Percentiles rank a stretch among this genome's conserved stretches.
These are phyloP conservation scores for Dryoscopus gambensis DNA, from an alignment of 2,113 vertebrate genomes.

Conservation along the genomic window DNA sequence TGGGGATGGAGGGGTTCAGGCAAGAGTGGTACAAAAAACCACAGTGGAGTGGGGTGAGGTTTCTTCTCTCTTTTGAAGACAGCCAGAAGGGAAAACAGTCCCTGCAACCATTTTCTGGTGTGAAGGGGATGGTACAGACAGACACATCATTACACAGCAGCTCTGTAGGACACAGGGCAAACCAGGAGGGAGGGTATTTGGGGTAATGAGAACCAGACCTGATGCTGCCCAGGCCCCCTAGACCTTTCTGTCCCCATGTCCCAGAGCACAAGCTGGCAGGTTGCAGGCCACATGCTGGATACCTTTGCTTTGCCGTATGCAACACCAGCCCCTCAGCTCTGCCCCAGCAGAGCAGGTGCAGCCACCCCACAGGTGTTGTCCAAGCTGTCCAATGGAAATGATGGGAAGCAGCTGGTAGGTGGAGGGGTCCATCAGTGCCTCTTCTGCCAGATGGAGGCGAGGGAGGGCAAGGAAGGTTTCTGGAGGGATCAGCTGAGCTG, in stretches of 20 bases:
- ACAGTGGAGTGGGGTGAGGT: no score
- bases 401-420: not conserved
- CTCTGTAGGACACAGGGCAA: not conserved
- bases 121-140: not conserved
- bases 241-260: not conserved
- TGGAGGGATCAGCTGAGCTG: not conserved
- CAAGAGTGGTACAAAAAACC: not conserved
- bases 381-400: not conserved
- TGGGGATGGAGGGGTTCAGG: not conserved
- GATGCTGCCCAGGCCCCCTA: not conserved
- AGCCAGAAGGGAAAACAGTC: not conserved
- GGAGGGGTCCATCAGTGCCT: not conserved
- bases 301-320: not conserved
- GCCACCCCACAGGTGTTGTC: not conserved
- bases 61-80: not conserved
- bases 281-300: fast-evolving
- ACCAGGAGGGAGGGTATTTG: not conserved
- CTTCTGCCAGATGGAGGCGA: not conserved
- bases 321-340: fast-evolving
- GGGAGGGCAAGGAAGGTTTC: not conserved
- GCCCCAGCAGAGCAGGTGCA: not conserved
- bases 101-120: not conserved
- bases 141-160: not conserved
- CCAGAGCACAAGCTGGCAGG: not conserved
- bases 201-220: not conserved